These are phyloP conservation scores for Cecidostiba fungosa DNA, from an alignment of 2,888 invertebrate species.

Conservation along the genomic window DNA sequence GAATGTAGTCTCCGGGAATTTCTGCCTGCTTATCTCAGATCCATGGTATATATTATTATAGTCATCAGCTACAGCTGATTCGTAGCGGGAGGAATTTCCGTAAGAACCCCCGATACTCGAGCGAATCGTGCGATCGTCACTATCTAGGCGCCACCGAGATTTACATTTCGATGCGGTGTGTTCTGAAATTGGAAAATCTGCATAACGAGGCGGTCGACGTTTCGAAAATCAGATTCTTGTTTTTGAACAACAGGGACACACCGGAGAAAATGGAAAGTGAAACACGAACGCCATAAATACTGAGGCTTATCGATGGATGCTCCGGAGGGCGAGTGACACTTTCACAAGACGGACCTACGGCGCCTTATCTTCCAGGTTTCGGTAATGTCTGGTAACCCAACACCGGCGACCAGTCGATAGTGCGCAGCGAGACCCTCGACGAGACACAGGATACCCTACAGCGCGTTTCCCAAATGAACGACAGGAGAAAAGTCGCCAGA, in stretches of 20 bases:
- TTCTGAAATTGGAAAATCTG: background rate
- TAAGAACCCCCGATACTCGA: background rate
- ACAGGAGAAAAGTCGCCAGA: slow-evolving; percentile 24
- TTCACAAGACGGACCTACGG: slow-evolving; percentile 34
- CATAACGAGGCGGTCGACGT: background rate
- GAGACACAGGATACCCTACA: background rate
- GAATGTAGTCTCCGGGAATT: slow-evolving; percentile 36
- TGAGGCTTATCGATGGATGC: slow-evolving; percentile 56
- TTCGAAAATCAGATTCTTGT: background rate
- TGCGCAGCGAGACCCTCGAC: slow-evolving; percentile 12
- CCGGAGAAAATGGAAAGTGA: slow-evolving; percentile 47
- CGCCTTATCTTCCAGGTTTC: slow-evolving; percentile 62
- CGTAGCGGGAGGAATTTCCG: slow-evolving; percentile 29
- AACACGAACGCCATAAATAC: slow-evolving; percentile 57
- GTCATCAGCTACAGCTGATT: slow-evolving; percentile 1
- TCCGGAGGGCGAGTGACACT: slow-evolving; percentile 42
- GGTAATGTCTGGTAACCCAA: slow-evolving; percentile 76
- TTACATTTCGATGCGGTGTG: background rate
- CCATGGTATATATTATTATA: background rate
- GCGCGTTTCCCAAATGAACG: slow-evolving; percentile 6
- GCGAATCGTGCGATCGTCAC: background rate
- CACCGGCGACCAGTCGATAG: slow-evolving; percentile 67
- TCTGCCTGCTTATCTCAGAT: slow-evolving; percentile 38
- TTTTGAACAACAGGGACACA: background rate
- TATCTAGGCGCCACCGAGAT: background rate